A percentile compares a stretch with the other conserved stretches of the same genome.
Evolutionary conservation across 2,888 invertebrate species (phyloP).

Genomic region (Timema podura): DNA sequence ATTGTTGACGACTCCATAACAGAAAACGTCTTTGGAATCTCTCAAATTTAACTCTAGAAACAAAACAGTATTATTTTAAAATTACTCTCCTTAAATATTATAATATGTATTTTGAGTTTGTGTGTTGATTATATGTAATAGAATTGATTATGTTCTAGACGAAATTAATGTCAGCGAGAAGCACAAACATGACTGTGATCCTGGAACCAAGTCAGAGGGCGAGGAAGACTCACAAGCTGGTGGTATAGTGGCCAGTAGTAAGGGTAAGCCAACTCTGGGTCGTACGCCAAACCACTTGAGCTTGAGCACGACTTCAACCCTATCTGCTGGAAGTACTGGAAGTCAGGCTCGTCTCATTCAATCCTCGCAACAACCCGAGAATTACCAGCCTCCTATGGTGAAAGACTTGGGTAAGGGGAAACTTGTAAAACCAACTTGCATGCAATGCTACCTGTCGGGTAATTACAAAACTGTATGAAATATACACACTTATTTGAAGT

Average conservation of each 20-base stretch:
- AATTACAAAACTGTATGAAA: constrained; percentile 40
- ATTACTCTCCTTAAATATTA: background rate
- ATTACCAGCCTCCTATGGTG: constrained; percentile 82
- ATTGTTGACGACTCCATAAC: no score
- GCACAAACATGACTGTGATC: constrained; percentile 46
- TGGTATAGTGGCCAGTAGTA: constrained; percentile 31
- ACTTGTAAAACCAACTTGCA: constrained; percentile 50
- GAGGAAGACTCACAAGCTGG: constrained; percentile 75
- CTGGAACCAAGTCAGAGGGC: constrained; percentile 81
- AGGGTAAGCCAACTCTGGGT: constrained; percentile 63
- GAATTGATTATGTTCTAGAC: background rate
- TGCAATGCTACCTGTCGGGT: constrained; percentile 66
- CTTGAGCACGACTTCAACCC: constrained; percentile 87
- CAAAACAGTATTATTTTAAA: background rate
- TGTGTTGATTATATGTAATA: background rate
- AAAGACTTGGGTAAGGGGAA: constrained; percentile 82
- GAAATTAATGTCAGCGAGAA: constrained; percentile 35
- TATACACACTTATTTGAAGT: no score
- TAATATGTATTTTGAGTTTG: background rate
- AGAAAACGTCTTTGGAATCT: no score
- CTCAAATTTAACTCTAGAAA: background rate
- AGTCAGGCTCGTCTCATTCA: constrained; percentile 90
- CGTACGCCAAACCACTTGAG: constrained; percentile 92
- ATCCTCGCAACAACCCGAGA: constrained; percentile 89
- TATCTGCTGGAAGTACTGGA: constrained; percentile 90